Evolutionary conservation across 1,140 invertebrate species (phyloP), one percentile per base, ranked within the genome.

Genomic region (Coelopa frigida): DNA sequence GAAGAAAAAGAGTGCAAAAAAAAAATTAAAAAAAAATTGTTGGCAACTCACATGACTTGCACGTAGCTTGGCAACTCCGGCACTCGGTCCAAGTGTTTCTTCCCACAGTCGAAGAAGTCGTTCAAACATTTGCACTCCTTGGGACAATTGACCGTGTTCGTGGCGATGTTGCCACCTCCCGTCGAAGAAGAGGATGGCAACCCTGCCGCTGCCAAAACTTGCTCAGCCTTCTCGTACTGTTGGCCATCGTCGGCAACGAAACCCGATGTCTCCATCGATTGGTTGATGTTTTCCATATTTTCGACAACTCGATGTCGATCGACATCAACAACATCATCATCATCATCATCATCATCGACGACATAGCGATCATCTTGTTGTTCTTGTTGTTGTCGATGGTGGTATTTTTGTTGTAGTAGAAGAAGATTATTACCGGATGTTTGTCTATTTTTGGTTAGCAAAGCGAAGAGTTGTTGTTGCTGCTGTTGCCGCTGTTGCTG

Each of bases 61-160:
- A 77, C 74, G 73, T 79, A 79, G 70, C 71, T 72, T 44, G 78
- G 78, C 62, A 79, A 71, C 60, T 72, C 70, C 43, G 78, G 77
- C 56, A 79, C 72, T 51, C 65, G 65, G 52, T 71, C 62, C 55
- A 80, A 72, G 62, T 75, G 75, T 63, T 75, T 73, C 51, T 75
- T 72, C 47, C 73, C 74, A 72, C 79, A 81, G 62, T 78, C 75
- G 31, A 80, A 74, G 56, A 73, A 75, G 36, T 72, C 66, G 51
- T 74, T 70, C 37, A 78, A 67, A 56, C 78, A 80, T 53, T 69
- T 73, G 59, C 79, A 81, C 60, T 74, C 73, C 53, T 71, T 67
- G 39, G 75, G 76, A 50, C 78, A 80, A 43, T 59, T 51, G 12
- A 44, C 15, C 8, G 58, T 52, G 42, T 58, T 63, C 29, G 54